Evolutionary conservation across 2,888 invertebrate species (phyloP), one percentile per base, ranked within the genome.

Genomic region (Aproaerema taeniolella): DNA sequence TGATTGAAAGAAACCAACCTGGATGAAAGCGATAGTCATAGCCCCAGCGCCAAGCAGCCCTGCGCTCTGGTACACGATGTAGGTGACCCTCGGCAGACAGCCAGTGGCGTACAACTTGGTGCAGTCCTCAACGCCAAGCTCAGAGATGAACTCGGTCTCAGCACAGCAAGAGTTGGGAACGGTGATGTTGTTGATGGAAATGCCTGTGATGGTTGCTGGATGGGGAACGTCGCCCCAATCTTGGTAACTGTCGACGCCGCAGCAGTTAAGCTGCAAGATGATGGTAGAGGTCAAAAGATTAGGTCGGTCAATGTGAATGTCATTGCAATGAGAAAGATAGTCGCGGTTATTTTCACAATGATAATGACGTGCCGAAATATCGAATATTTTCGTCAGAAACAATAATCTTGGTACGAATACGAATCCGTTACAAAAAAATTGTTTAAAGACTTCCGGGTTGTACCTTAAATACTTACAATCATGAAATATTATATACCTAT

Each of bases 1-100:
- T n/a, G n/a, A n/a, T n/a, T n/a, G n/a, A 26, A 29, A 29, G 15
- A 26, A 25, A 57, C 55, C 44, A 64, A 93, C 93, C 89, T 94
- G 94, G 46, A 94, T 92, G 55, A 94, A 90, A 5, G 93, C 92
- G 43, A 94, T 92, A n/a, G 93, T 92, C 55, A 93, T 85, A 2
- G 93, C 93, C 2, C 93, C 94, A 35, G 92, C 92, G 2, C 91
- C 93, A 45, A 93, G 74, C 37, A 93, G 77, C 39, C 93, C 88
- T 16, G 92, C 90, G 61, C 93, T 92, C 64, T 92, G 91, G 50
- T 89, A 88, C n/a, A 93, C 81, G 45, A 93, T 71, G 52, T 87
- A 87, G 35, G 87, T 77, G 51, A 93, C 85, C 35, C 89, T 81
- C 6, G 79, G 78, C 32, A 91, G 82, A 53, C 93, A 93, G 2